Base-by-base conservation (phyloP, 2,888 invertebrate species). In the Ariolimax columbianus region DNA sequence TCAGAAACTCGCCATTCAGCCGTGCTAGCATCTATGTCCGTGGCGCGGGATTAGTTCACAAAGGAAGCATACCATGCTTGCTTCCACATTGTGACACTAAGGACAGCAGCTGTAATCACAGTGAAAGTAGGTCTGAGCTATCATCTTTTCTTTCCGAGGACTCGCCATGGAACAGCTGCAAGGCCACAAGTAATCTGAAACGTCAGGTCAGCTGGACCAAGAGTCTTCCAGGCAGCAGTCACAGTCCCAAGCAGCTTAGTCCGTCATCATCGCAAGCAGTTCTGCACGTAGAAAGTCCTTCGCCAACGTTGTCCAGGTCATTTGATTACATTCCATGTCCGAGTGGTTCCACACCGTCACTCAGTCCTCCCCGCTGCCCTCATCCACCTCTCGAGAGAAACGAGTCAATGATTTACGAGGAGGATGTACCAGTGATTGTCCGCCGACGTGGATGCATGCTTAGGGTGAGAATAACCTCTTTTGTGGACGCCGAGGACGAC, bases 401-500 rank as follows among this genome's bases (percentile, higher is more conserved):
- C 26, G 91, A 91, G 87, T 89, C 91, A 0, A 92, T 91, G 51
- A 90, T 92, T 33, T 92, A 91, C 77, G 93, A 93, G 84, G 93
- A 93, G 87, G 93, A 93, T 40, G 89, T 92, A 3, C 93, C 93
- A 1, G 93, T 93, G 36, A 93, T 93, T 82, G 91, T 93, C 26
- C 82, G 93, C 26, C 86, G 93, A 19, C 89, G 93, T 11, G 93
- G 93, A 51, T 92, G 92, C 82, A 92, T 89, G 70, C 87, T 93
- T 30, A 89, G 91, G 11, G 92, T 94, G 26, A 88, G 92, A 75
- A 93, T 94, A 47, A 91, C 92, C 0, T 92, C 93, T 40, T 90
- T 92, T 36, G 90, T 90, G 9, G 92, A 92, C 51, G 33, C 70
- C 4, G 80, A 80, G 26, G 66, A 51, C 0, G 66, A 40, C 0